Conservation (phyloP, 2,888 invertebrate species). For the Tetheella fluctuosa region DNA sequence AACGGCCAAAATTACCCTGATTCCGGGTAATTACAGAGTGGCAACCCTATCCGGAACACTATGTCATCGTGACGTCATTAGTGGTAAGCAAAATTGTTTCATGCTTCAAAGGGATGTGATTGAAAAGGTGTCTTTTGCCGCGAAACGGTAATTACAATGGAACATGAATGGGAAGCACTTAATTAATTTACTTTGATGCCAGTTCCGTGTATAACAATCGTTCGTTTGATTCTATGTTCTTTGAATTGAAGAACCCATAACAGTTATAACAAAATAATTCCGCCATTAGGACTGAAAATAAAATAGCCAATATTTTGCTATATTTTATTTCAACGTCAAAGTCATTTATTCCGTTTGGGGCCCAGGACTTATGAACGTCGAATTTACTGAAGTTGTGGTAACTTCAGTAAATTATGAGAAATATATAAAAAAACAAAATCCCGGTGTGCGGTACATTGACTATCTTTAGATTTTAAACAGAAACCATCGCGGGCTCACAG, state of each 20-base stretch:
- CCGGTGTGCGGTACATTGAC: no score
- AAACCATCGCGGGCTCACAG: no score
- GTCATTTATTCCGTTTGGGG: no score
- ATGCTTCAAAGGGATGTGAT: conserved; percentile 45
- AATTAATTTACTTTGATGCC: conserved; percentile 31
- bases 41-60: conserved; percentile 69
- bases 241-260: neutral
- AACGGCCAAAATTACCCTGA: conserved; percentile 75
- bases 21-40: conserved; percentile 76
- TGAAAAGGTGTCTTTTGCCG: conserved; percentile 37
- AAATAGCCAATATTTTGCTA: no score
- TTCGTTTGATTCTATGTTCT: neutral
- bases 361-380: no score
- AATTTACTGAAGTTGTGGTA: no score
- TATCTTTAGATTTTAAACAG: no score
- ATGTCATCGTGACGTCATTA: conserved; percentile 81
- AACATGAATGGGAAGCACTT: conserved; percentile 35
- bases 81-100: conserved; percentile 72
- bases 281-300: neutral
- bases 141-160: conserved; percentile 25
- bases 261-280: neutral
- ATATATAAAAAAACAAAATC: no score
- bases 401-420: no score
- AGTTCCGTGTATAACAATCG: conserved; percentile 25
- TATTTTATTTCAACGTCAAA: no score